Base-by-base conservation (phyloP, 2,113 vertebrate genomes). In the Ariopsis seemanni region DNA sequence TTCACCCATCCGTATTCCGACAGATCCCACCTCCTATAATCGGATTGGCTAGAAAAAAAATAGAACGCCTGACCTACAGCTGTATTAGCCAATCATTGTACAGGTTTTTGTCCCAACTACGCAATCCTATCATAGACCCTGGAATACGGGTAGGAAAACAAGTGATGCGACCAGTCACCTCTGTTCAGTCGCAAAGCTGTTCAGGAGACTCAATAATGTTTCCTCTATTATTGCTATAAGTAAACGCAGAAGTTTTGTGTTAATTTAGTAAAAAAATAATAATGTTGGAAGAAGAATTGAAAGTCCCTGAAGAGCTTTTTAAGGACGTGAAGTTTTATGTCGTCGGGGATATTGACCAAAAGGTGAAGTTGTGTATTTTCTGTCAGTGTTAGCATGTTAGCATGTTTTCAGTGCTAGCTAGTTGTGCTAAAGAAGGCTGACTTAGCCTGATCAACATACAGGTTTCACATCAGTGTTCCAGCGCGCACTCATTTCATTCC, bases 251-350 rank as follows among this genome's bases (percentile, higher is more conserved):
- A 11, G 67, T 30, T 67, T 25, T 75, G 55, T 63, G 14, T 57
- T 83, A 79, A 30, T 78, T 48, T 57, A 69, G 85, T 34, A 60
- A 34, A 57, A 42, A 81, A 42, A 89, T 27, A 92, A 88, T 82
- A 89, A 96, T 96, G 96, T 91, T 94, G 90, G 96, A 96, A 63
- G 95, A 95, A 90, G 96, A 95, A 55, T 92, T 93, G 78, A 95
- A 94, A 92, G 96, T 96, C 86, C 96, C 96, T 20, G 96, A 96
- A 18, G 97, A 97, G 84, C 96, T 99, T 93, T 99, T 99, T 90
- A 97, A 97, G 94, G 97, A 99, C 90, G 97, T 99, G 91, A 99
- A 99, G 95, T 99, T 97, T 93, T 99, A 98, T 95, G 95, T 96
- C 90, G 98, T 98, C 89, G 98, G 98, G 90, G 98, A 99, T 93